Evolutionary conservation across 2,113 vertebrate species (phyloP).

Genomic region (Lathamus discolor): DNA sequence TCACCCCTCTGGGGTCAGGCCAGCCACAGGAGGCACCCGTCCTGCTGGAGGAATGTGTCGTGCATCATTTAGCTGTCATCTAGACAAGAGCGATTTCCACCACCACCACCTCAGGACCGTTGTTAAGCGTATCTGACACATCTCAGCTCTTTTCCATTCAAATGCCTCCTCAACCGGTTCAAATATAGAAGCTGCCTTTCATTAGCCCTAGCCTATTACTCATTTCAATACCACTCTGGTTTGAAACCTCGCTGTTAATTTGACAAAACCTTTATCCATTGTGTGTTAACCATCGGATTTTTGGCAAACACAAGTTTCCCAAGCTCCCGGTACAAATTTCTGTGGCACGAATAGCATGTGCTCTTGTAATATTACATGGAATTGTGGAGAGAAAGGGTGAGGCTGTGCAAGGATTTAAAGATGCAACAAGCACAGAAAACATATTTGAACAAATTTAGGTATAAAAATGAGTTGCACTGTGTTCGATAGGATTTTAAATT

Average conservation of each 20-base stretch:
- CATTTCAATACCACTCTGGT: background rate
- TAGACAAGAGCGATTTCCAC: background rate
- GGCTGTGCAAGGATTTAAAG: background rate
- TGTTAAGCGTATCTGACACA: background rate
- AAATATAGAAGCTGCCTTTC: slow-evolving; percentile 53
- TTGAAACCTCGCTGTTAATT: background rate
- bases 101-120: background rate
- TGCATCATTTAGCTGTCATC: background rate
- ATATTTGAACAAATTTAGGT: background rate
- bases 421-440: background rate
- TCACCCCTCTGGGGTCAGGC: background rate
- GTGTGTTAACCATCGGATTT: background rate
- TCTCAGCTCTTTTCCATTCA: background rate
- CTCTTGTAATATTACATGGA: background rate
- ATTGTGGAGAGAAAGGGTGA: background rate
- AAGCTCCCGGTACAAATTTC: background rate
- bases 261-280: background rate
- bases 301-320: slow-evolving; percentile 7
- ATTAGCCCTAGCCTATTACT: slow-evolving; percentile 22
- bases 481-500: background rate
- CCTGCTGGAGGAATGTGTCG: background rate
- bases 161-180: background rate
- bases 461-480: background rate
- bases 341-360: background rate
- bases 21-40: background rate